phyloP scores from a whole-genome alignment of 2,797 vertebrate species.

The Luscinia luscinia region DNA sequence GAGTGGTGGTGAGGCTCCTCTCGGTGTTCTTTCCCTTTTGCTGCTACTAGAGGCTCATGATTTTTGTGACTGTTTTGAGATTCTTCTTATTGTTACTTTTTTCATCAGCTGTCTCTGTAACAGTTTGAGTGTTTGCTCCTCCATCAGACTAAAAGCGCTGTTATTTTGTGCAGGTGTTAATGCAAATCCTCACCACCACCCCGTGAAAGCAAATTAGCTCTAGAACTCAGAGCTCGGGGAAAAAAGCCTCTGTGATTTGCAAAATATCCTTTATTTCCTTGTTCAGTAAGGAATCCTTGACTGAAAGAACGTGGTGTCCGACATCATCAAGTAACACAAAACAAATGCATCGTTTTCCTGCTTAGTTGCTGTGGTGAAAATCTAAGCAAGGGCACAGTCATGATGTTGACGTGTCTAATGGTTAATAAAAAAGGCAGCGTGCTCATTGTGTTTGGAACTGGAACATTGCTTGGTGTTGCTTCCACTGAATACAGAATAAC shows the following conservation, averaged over 20 bases:
- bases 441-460: not conserved
- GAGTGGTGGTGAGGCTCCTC: not conserved
- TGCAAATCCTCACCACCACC: not conserved
- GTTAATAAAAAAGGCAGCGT: not conserved
- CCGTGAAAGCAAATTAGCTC: not conserved
- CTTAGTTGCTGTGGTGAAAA: not conserved
- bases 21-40: not conserved
- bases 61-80: not conserved
- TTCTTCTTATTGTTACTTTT: not conserved
- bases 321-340: not conserved
- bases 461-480: not conserved
- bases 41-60: not conserved
- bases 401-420: not conserved
- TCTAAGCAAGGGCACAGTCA: not conserved
- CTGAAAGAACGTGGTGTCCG: not conserved
- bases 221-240: not conserved
- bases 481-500: not conserved
- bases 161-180: not conserved
- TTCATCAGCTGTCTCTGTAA: not conserved
- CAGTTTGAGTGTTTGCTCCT: not conserved
- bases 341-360: not conserved
- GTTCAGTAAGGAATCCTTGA: not conserved
- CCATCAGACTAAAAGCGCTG: not conserved
- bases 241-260: not conserved
- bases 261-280: not conserved